Conservation (phyloP, 2,888 invertebrate species). For the Abrostola triplasia region DNA sequence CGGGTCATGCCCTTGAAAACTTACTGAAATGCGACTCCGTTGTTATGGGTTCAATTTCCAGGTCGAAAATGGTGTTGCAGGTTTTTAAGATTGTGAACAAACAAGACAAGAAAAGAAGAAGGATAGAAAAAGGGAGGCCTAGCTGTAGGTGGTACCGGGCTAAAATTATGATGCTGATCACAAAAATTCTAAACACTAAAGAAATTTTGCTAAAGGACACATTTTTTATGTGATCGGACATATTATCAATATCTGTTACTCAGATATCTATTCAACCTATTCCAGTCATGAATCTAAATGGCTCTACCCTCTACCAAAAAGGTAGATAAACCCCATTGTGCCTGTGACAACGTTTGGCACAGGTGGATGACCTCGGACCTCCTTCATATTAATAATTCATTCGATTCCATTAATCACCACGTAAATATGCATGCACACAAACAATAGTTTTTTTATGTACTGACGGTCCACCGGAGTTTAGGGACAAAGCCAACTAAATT, state of each 20-base stretch:
- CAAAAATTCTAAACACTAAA: no score
- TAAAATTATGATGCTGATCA: no score
- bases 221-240: no score
- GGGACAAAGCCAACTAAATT: slow-evolving; percentile 48
- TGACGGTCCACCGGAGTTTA: slow-evolving; percentile 19
- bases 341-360: background rate
- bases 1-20: no score
- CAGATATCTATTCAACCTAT: background rate
- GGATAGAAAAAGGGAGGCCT: no score
- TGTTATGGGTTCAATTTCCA: no score
- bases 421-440: slow-evolving; percentile 28
- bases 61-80: no score
- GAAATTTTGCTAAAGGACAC: no score
- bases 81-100: no score
- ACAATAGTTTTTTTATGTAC: slow-evolving; percentile 16
- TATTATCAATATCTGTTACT: background rate
- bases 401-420: slow-evolving; percentile 1
- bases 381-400: background rate
- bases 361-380: slow-evolving; percentile 1
- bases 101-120: no score
- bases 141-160: no score
- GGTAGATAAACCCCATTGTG: slow-evolving; percentile 3
- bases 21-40: no score
- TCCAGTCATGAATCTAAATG: background rate
- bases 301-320: background rate